phyloP scores from a whole-genome alignment of 2,113 vertebrate species.

The Menidia beryllina region DNA sequence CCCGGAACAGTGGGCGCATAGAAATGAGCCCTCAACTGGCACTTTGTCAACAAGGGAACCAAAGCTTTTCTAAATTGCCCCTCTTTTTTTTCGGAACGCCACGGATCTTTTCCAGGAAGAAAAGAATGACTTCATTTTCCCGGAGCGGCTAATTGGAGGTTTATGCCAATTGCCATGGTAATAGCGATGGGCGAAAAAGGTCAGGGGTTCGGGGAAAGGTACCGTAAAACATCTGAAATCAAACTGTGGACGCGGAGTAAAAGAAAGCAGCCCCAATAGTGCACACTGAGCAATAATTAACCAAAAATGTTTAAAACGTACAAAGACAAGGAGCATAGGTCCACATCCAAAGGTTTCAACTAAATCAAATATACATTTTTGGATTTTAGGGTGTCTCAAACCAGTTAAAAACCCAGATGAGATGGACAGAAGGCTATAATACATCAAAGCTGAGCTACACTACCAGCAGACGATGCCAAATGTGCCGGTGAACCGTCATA shows the following conservation, averaged over 20 bases:
- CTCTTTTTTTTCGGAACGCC: conserved; percentile 31
- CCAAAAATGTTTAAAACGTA: too few relatives aligned
- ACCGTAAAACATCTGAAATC: not conserved
- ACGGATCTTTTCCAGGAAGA: conserved; percentile 35
- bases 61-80: conserved; percentile 32
- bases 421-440: not conserved
- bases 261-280: not conserved
- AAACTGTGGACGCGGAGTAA: not conserved
- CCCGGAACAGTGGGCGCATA: conserved; percentile 23
- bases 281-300: not conserved
- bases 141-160: conserved; percentile 33
- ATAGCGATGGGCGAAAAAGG: conserved; percentile 19
- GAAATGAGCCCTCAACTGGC: conserved; percentile 58
- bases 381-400: too few relatives aligned
- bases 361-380: too few relatives aligned
- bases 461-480: not conserved
- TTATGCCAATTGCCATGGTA: conserved; percentile 18
- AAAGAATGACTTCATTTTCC: conserved; percentile 45
- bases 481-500: conserved; percentile 2
- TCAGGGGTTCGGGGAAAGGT: conserved; percentile 18
- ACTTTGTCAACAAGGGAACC: conserved; percentile 35
- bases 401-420: not conserved
- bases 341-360: too few relatives aligned
- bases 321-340: too few relatives aligned
- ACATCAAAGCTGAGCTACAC: not conserved